Evolutionary conservation across 2,113 vertebrate genomes (phyloP).

Genomic region (Sturnira hondurensis): DNA sequence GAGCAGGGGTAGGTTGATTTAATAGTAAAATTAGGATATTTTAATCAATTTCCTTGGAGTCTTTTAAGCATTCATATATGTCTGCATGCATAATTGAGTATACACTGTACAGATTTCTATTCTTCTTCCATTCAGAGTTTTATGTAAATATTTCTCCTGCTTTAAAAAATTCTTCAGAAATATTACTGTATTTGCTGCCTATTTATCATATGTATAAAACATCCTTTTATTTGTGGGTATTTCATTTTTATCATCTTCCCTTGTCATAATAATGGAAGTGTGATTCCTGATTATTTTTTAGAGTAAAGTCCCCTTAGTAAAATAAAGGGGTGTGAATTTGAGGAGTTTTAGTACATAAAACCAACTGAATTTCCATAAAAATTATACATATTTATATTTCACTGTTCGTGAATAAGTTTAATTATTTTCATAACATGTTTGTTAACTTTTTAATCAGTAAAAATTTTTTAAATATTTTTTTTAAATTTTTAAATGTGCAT

Average conservation of each 20-base stretch:
- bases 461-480: neutral
- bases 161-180: constrained; percentile 15
- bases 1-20: constrained; percentile 90
- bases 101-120: neutral
- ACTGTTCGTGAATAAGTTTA: neutral
- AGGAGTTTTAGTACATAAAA: neutral
- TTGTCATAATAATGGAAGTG: neutral
- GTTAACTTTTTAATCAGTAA: neutral
- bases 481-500: neutral
- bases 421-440: constrained; percentile 11
- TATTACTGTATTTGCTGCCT: neutral
- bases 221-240: neutral
- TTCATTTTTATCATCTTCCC: neutral
- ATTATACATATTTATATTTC: neutral
- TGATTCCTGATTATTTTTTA: neutral
- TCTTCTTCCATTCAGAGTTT: neutral
- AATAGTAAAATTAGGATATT: neutral
- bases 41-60: neutral
- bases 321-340: neutral
- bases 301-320: neutral
- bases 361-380: neutral
- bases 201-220: neutral
- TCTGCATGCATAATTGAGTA: neutral
- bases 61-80: neutral
- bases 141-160: neutral